phyloP scores from a whole-genome alignment of 1,140 invertebrate species.

The Frieseomelitta varia region DNA sequence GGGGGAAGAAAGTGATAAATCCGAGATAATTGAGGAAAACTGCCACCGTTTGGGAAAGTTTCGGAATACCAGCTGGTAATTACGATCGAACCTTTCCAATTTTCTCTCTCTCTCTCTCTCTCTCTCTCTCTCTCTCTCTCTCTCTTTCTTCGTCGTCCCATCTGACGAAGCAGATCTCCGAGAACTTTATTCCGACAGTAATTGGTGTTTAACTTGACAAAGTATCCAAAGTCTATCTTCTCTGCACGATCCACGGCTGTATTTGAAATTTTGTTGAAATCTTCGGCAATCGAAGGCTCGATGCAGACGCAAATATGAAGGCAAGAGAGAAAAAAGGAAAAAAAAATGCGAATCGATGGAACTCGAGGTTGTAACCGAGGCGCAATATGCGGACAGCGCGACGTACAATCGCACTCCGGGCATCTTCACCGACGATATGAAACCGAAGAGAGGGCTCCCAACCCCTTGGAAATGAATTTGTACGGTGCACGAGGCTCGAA shows the following conservation, averaged over 20 bases:
- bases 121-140: background rate
- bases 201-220: background rate
- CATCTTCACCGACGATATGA: background rate
- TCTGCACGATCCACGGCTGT: background rate
- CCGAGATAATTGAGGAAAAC: background rate
- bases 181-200: background rate
- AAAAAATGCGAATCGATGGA: background rate
- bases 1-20: background rate
- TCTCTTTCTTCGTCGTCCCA: background rate
- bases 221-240: background rate
- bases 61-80: background rate
- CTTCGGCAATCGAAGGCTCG: background rate
- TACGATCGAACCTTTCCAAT: background rate
- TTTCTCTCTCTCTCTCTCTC: background rate
- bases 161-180: background rate
- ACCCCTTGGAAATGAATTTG: conserved; percentile 23
- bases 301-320: too few species aligned
- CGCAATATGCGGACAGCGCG: background rate
- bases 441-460: background rate
- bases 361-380: background rate
- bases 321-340: too few species aligned
- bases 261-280: background rate
- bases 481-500: background rate
- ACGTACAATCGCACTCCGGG: background rate
- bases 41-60: background rate